These are phyloP conservation scores for Zeugodacus cucurbitae DNA, from an alignment of 1,140 invertebrate species.

Conservation along the genomic window DNA sequence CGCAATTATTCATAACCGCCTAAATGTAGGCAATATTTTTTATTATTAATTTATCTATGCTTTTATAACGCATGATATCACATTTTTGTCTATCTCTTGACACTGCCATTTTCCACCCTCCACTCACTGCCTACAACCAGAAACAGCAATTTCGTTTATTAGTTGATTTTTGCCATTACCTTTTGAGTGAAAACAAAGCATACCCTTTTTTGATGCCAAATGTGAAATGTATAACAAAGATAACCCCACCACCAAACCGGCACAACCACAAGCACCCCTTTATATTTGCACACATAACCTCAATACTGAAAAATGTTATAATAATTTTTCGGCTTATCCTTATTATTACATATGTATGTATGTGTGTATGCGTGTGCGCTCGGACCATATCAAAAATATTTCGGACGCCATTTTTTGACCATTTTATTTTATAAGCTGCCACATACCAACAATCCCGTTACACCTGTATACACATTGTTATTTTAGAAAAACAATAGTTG, in stretches of 20 bases:
- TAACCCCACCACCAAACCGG: not conserved
- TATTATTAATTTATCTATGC: not conserved
- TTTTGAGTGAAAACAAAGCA: not conserved
- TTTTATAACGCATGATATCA: not conserved
- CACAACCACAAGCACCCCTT: not conserved
- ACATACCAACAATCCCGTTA: not conserved
- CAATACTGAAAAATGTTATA: slow-evolving; percentile 58
- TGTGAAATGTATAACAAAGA: not conserved
- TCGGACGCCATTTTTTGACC: slow-evolving; percentile 25
- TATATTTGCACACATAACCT: not conserved
- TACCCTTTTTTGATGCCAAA: not conserved
- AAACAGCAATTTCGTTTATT: slow-evolving; percentile 4
- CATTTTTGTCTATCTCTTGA: not conserved
- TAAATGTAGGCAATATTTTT: not conserved
- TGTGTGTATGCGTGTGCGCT: slow-evolving; percentile 41
- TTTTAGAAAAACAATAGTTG: slow-evolving; percentile 5
- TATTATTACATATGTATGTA: slow-evolving; percentile 61
- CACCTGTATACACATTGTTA: not conserved
- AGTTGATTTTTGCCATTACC: slow-evolving; percentile 19
- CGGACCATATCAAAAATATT: slow-evolving; percentile 8
- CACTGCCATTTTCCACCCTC: not conserved
- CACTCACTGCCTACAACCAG: not conserved
- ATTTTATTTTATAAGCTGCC: slow-evolving; percentile 8
- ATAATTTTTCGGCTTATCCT: slow-evolving; percentile 66
- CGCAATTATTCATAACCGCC: not conserved